Evolutionary conservation across 2,113 vertebrate species (phyloP).

Genomic region (Albula glossodonta): DNA sequence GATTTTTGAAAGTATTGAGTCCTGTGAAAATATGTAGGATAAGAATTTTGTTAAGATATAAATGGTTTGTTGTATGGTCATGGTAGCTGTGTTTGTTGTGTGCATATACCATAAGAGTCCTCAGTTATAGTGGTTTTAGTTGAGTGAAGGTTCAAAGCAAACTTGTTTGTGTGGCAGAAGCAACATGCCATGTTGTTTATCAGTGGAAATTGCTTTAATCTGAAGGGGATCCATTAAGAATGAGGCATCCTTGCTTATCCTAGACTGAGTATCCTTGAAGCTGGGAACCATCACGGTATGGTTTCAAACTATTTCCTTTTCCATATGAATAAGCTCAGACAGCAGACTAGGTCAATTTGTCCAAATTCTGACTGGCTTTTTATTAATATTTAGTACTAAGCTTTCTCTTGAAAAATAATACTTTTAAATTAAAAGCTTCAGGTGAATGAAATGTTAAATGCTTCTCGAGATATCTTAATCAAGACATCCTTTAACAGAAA

Average conservation of each 20-base stretch:
- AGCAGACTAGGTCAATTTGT: neutral
- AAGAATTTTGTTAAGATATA: no score
- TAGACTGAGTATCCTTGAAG: neutral
- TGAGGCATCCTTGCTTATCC: neutral
- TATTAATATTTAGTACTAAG: neutral
- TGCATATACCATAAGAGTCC: neutral
- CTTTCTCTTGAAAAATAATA: neutral
- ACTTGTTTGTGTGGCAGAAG: neutral
- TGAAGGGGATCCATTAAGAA: neutral
- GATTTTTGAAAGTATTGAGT: no score
- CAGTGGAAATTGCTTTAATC: neutral
- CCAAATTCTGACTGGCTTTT: neutral
- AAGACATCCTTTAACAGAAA: neutral
- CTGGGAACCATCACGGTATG: neutral
- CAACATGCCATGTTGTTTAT: neutral
- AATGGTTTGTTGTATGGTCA: neutral
- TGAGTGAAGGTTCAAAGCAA: neutral
- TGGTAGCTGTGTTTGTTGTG: neutral
- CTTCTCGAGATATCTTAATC: neutral
- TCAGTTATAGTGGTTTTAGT: neutral
- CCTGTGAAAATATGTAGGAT: no score
- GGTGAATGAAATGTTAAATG: no score
- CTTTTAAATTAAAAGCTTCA: neutral
- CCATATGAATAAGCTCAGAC: neutral
- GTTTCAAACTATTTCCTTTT: neutral